Percentiles rank a stretch among this genome's conserved stretches.
These are phyloP conservation scores for Vimba vimba DNA, from an alignment of 2,113 vertebrate species.

Conservation along the genomic window DNA sequence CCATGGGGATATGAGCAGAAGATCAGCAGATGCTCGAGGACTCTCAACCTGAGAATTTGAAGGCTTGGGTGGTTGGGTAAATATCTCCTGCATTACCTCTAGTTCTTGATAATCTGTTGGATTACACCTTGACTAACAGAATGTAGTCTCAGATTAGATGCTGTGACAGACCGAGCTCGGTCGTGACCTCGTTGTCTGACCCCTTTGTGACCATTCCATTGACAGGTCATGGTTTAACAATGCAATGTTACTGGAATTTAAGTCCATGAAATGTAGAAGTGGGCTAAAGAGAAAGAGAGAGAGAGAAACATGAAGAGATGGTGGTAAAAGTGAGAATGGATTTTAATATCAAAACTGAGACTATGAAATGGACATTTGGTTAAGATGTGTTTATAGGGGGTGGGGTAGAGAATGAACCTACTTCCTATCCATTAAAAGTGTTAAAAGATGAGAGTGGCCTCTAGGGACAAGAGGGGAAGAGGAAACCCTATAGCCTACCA, in stretches of 20 bases:
- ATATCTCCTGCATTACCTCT: conserved; percentile 12
- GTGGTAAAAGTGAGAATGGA: neutral
- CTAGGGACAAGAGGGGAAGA: conserved; percentile 21
- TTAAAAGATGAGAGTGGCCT: conserved; percentile 27
- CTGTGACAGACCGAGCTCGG: conserved; percentile 25
- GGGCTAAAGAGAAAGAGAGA: neutral
- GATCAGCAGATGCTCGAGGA: conserved; percentile 27
- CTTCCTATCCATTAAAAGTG: conserved; percentile 17
- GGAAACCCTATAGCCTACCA: conserved; percentile 16
- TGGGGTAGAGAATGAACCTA: conserved; percentile 1
- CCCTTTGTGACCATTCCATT: neutral
- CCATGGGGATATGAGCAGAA: conserved; percentile 39
- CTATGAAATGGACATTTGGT: neutral
- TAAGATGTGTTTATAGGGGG: neutral
- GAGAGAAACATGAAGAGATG: neutral
- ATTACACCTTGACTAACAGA: conserved; percentile 34
- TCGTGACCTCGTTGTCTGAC: conserved; percentile 37
- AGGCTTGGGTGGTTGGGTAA: conserved; percentile 7
- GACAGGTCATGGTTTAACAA: neutral
- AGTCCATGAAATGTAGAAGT: neutral
- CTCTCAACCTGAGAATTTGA: neutral
- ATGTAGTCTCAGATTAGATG: conserved; percentile 40
- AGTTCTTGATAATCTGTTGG: conserved; percentile 32
- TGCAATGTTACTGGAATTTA: neutral
- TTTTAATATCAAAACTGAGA: neutral